Evolutionary conservation across 35 echinoderm and acorn worm species (phyloP).

Genomic region (Apostichopus californicus): DNA sequence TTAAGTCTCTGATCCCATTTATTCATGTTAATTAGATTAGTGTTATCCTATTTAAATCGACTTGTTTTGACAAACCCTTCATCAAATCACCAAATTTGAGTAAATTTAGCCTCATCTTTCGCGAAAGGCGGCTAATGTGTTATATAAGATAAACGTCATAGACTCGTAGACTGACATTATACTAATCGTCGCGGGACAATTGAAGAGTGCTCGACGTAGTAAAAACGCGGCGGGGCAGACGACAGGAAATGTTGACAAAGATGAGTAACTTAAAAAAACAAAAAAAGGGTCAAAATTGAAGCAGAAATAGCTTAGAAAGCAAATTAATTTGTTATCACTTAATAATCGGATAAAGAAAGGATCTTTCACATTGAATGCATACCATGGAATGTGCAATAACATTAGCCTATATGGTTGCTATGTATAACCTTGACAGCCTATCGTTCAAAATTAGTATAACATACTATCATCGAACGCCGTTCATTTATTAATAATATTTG

Average conservation of each 20-base stretch:
- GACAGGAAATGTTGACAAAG: neutral
- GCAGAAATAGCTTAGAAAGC: constrained; percentile 14
- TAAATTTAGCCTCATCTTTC: constrained; percentile 54
- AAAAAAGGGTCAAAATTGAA: constrained; percentile 2
- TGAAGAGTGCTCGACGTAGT: neutral
- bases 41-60: constrained; percentile 39
- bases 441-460: no score
- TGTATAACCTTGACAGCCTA: no score
- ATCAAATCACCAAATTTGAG: constrained; percentile 30
- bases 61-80: constrained; percentile 43
- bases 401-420: no score
- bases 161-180: neutral
- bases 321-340: constrained; percentile 2
- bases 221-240: neutral
- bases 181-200: neutral
- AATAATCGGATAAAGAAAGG: neutral
- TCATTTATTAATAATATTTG: no score
- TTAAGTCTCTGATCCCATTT: constrained; percentile 29
- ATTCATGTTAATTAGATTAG: constrained; percentile 44
- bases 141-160: constrained; percentile 44
- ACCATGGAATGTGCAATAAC: neutral
- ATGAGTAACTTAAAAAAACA: neutral
- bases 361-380: constrained; percentile 24
- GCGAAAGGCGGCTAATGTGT: constrained; percentile 47
- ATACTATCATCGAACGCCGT: no score